Conservation (phyloP, 2,888 invertebrate genomes). For the Glaucopsyche alexis region DNA sequence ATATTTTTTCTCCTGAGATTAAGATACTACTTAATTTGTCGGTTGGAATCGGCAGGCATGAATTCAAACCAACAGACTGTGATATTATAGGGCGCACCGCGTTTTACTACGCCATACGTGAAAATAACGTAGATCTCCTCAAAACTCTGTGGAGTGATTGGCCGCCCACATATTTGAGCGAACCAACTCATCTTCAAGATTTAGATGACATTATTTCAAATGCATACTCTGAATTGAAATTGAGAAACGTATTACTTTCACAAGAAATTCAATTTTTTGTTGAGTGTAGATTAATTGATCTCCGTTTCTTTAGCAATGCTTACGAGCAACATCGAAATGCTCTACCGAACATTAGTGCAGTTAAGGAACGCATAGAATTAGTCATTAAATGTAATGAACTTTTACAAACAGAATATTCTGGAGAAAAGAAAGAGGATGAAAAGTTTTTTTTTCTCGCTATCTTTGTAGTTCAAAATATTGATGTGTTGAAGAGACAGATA, state of each 20-base stretch:
- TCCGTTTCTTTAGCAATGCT: not conserved
- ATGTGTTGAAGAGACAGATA: slow-evolving; percentile 23
- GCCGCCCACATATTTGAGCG: not conserved
- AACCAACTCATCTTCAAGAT: not conserved
- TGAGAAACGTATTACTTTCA: slow-evolving; percentile 3
- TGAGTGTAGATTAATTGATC: slow-evolving; percentile 8
- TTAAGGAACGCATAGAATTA: slow-evolving; percentile 7
- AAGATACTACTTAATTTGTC: slow-evolving; percentile 1
- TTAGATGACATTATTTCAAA: slow-evolving; percentile 13
- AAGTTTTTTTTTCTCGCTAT: slow-evolving; percentile 6
- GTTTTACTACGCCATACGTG: slow-evolving; percentile 20
- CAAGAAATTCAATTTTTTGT: slow-evolving; percentile 4
- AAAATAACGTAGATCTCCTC: slow-evolving; percentile 4
- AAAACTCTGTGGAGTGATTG: not conserved
- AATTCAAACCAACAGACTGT: not conserved
- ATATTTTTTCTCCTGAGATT: not conserved
- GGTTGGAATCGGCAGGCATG: not conserved
- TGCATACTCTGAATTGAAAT: slow-evolving; percentile 12
- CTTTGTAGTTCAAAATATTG: slow-evolving; percentile 9
- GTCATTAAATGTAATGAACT: not conserved
- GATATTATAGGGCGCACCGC: slow-evolving; percentile 1
- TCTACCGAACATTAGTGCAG: not conserved
- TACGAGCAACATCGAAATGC: not conserved
- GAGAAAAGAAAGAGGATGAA: slow-evolving; percentile 13
- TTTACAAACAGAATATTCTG: slow-evolving; percentile 4